A percentile compares a stretch with the other conserved stretches of the same genome.
phyloP scores from a whole-genome alignment of 2,113 vertebrate species.

The Ariopsis seemanni region DNA sequence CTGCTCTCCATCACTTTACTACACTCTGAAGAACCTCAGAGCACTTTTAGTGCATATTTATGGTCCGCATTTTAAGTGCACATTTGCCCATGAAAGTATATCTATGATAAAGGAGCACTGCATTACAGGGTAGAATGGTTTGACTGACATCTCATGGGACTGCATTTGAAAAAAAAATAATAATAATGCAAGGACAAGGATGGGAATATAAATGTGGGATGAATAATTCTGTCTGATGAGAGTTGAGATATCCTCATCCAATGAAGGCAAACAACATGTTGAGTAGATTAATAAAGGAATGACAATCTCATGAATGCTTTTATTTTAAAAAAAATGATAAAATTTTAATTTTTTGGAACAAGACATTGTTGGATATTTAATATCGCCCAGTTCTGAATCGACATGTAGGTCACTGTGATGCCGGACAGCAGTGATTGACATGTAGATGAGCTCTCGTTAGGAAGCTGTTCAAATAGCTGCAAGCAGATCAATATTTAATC shows the following conservation, averaged over 20 bases:
- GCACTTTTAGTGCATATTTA: constrained; percentile 23
- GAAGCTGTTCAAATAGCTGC: constrained; percentile 39
- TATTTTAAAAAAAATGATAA: background rate
- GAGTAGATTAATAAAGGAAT: background rate
- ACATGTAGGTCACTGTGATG: background rate
- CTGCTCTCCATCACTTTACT: constrained; percentile 27
- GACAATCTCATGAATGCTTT: background rate
- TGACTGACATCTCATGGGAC: background rate
- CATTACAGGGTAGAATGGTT: background rate
- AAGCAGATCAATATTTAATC: constrained; percentile 52
- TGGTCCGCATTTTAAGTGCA: constrained; percentile 35
- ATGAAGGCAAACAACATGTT: background rate
- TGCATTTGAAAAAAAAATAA: background rate
- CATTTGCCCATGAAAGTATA: background rate
- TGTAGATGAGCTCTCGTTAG: constrained; percentile 49
- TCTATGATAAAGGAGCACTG: background rate
- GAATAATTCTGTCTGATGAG: background rate
- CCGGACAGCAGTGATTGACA: constrained; percentile 29
- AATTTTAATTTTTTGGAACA: background rate
- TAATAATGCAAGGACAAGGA: background rate
- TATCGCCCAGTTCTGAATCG: background rate
- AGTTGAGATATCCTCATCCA: background rate
- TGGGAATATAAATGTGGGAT: background rate
- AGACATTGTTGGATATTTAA: background rate
- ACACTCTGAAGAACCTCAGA: constrained; percentile 25